These are phyloP conservation scores for Numenius phaeopus DNA, from an alignment of 2,797 vertebrate genomes.

Conservation along the genomic window DNA sequence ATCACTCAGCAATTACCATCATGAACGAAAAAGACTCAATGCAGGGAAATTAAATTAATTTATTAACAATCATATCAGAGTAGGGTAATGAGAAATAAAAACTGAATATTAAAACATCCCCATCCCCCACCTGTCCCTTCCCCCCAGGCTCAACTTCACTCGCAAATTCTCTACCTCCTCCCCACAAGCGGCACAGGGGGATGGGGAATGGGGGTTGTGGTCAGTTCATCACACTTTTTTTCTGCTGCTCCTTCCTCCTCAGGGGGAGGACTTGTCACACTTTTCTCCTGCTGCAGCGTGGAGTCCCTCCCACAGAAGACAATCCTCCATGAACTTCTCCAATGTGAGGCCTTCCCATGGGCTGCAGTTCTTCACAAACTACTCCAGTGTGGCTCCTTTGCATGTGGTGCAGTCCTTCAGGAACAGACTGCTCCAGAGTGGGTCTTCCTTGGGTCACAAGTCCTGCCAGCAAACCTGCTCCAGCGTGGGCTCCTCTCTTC, in stretches of 20 bases:
- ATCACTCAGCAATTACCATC: background rate
- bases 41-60: background rate
- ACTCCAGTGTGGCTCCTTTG: background rate
- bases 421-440: background rate
- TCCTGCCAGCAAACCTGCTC: background rate
- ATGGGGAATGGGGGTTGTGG: background rate
- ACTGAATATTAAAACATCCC: background rate
- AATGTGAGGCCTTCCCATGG: background rate
- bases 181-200: background rate
- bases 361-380: background rate
- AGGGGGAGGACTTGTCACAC: background rate
- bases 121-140: background rate
- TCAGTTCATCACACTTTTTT: background rate
- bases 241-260: background rate
- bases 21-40: background rate
- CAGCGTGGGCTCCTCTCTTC: background rate
- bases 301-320: background rate
- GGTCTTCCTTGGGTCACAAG: background rate
- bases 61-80: background rate
- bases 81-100: background rate
- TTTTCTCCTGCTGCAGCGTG: background rate
- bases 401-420: background rate
- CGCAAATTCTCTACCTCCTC: background rate
- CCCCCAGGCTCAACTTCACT: background rate
- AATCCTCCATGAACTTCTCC: background rate